A percentile compares a stretch with the other conserved stretches of the same genome.
These are phyloP conservation scores for Ormyrus labotus DNA, from an alignment of 2,888 invertebrate species.

Conservation along the genomic window DNA sequence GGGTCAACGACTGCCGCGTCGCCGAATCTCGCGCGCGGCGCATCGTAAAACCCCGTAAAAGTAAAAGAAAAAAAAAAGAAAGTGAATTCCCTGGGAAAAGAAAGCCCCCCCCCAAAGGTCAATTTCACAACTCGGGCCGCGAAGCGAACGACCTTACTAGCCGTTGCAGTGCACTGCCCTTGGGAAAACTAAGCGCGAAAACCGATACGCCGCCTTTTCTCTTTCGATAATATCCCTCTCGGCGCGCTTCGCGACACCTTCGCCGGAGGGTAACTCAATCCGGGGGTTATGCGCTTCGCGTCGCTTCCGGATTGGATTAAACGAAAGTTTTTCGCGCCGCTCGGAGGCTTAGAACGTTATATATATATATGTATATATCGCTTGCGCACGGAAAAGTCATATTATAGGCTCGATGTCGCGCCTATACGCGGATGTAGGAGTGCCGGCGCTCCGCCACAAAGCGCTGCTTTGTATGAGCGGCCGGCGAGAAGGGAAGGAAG, in stretches of 20 bases:
- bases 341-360: not conserved
- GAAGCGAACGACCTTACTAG: too few species aligned
- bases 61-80: too few species aligned
- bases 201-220: constrained; percentile 39
- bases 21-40: too few species aligned
- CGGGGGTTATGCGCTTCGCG: not conserved
- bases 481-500: constrained; percentile 15
- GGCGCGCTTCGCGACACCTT: not conserved
- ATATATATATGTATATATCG: too few species aligned
- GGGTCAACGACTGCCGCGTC: too few species aligned
- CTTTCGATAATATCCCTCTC: constrained; percentile 1
- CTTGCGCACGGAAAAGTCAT: constrained; percentile 25
- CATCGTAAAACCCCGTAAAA: too few species aligned
- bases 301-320: constrained; percentile 50
- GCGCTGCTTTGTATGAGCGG: too few species aligned
- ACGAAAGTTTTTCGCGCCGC: constrained; percentile 1
- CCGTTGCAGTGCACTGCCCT: too few species aligned
- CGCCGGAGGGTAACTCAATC: constrained; percentile 43
- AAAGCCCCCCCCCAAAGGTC: too few species aligned
- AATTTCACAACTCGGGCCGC: too few species aligned
- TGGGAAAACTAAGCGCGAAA: constrained; percentile 23
- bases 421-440: constrained; percentile 40
- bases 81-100: too few species aligned
- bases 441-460: not conserved
- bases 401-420: constrained; percentile 17